Base-by-base conservation (phyloP, 2,888 invertebrate species). In the Tuberolachnus salignus region DNA sequence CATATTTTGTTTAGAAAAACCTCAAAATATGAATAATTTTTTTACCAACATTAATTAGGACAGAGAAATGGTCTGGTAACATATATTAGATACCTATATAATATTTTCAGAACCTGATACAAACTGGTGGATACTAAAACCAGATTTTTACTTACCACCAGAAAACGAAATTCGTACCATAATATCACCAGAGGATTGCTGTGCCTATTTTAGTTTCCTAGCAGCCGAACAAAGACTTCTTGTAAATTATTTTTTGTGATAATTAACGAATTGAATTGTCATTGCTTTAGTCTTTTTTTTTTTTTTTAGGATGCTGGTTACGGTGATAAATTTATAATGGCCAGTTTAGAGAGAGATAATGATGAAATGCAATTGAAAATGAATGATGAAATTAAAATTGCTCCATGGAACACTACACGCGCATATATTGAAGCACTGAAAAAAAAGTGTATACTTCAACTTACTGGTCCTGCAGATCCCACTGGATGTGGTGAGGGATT, bases 131-230 rank as follows among this genome's bases (percentile, higher is more conserved):
- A 96, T 96, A 0, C 93, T 96, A 82, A 96, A 95, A 84, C 94
- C 94, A 0, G 95, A 95, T 84, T 97, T 97, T 84, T 91, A 98
- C 1, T 87, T 99, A 69, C 99, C 99, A 0, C 94, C 95, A 0
- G 98, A 99, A 86, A 98, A 99, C 85, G 99, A 99, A 87, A 96
- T 99, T 83, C 89, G 98, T 46, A 94, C 96, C 0, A 97, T 98
- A 96, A 97, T 99, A 0, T 97, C 97, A 0, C 98, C 99, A 0
- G 99, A 99, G 85, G 97, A 98, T 85, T 98, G 98, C 84, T 99
- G 98, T 85, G 92, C 97, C 0, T 98, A 97, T 87, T 98, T 97
- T 86, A 96, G 96, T 84, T 97, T 99, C 97, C 92, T 96, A 82
- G 92, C 97, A 0, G 98, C 98, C 0, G 98, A 98, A 85, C 98